These are phyloP conservation scores for Tachina grossa DNA, from an alignment of 2,888 invertebrate species.

Conservation along the genomic window DNA sequence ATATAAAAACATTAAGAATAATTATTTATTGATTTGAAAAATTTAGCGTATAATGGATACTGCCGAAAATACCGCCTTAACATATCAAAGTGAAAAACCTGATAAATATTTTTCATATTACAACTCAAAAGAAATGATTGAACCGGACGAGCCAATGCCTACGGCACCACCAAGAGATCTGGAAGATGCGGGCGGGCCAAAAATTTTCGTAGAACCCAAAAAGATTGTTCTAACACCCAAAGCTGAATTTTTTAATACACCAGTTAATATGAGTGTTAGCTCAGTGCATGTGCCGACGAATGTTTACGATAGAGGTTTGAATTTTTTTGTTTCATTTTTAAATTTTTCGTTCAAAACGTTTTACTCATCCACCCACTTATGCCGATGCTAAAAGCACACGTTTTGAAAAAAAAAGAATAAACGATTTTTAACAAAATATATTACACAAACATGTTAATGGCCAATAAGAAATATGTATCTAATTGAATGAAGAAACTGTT, in stretches of 20 bases:
- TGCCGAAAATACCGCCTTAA: conserved; percentile 91
- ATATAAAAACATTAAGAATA: not conserved
- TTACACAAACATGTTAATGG: conserved; percentile 72
- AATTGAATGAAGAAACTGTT: conserved; percentile 37
- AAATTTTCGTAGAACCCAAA: conserved; percentile 85
- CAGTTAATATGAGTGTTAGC: conserved; percentile 90
- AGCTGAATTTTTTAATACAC: conserved; percentile 90
- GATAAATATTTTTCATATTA: conserved; percentile 87
- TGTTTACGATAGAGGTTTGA: conserved; percentile 93
- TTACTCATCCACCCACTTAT: conserved; percentile 52
- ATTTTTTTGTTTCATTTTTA: conserved; percentile 61
- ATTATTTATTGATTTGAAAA: conserved; percentile 46
- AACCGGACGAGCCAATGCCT: conserved; percentile 84
- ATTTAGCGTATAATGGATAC: conserved; percentile 92
- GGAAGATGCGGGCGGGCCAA: conserved; percentile 85
- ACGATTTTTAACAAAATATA: conserved; percentile 71
- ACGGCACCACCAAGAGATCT: conserved; percentile 83
- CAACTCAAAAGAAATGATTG: conserved; percentile 88
- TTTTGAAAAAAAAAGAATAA: conserved; percentile 26
- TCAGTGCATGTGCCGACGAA: conserved; percentile 98
- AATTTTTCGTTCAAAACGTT: conserved; percentile 34
- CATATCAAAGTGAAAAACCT: conserved; percentile 84
- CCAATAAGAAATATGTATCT: conserved; percentile 68
- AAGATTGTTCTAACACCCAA: conserved; percentile 87
- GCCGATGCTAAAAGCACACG: conserved; percentile 68